A percentile compares a stretch with the other conserved stretches of the same genome.
Conservation (phyloP, 2,888 invertebrate genomes). For the Leptopterna dolabrata region DNA sequence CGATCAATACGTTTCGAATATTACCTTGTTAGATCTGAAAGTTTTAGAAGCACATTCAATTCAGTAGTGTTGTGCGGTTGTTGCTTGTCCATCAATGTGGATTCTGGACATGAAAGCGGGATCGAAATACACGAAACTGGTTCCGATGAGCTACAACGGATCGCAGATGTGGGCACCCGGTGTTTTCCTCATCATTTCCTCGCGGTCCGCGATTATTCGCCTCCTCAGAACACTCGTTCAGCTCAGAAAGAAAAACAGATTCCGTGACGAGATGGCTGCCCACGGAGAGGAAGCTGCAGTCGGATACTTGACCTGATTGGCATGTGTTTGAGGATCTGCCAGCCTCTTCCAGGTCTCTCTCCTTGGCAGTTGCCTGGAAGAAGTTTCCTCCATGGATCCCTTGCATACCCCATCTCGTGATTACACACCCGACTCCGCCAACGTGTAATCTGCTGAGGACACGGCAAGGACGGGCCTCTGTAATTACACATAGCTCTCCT, state of each 20-base stretch:
- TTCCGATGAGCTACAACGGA: background rate
- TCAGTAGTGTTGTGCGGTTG: background rate
- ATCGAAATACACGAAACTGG: background rate
- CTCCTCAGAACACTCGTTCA: background rate
- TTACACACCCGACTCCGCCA: conserved; percentile 34
- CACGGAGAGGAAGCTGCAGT: background rate
- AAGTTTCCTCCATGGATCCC: background rate
- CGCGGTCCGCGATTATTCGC: background rate
- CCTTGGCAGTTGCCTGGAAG: background rate
- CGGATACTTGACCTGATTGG: conserved; percentile 42
- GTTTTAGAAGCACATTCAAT: too few species aligned
- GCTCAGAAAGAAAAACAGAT: background rate
- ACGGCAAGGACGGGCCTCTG: conserved; percentile 52
- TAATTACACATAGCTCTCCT: conserved; percentile 51
- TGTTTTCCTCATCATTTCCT: background rate
- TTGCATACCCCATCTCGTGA: conserved; percentile 15
- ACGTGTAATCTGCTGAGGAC: conserved; percentile 53
- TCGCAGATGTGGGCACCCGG: background rate
- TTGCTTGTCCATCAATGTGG: background rate
- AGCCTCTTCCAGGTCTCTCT: background rate
- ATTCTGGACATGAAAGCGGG: background rate
- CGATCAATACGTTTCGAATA: too few species aligned
- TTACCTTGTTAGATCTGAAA: too few species aligned
- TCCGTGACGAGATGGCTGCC: background rate
- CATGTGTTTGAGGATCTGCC: conserved; percentile 4